Conservation (phyloP, 2,797 vertebrate species). For the Cynopterus sphinx region DNA sequence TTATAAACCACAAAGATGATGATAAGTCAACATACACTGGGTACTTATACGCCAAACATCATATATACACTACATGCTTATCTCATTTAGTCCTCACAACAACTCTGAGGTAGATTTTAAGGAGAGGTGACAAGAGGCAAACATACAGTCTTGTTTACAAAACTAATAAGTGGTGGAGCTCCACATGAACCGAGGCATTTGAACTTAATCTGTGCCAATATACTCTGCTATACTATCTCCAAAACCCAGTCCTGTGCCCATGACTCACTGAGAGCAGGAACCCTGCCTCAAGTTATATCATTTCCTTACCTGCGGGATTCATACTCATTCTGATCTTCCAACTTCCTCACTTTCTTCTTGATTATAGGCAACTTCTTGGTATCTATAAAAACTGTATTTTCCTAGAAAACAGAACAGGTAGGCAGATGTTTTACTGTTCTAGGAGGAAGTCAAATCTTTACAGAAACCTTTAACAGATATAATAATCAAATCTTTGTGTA, state of each 20-base stretch:
- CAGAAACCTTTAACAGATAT: constrained; percentile 8
- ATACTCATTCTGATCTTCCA: constrained; percentile 96
- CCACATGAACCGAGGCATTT: background rate
- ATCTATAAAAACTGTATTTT: constrained; percentile 96
- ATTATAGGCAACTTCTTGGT: constrained; percentile 96
- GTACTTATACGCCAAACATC: background rate
- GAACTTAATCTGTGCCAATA: background rate
- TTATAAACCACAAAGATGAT: background rate
- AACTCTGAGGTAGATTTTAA: background rate
- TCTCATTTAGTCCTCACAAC: background rate
- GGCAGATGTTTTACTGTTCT: background rate
- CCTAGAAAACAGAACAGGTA: constrained; percentile 84
- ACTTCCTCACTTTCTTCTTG: constrained; percentile 98
- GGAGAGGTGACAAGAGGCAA: background rate
- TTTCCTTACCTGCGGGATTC: constrained; percentile 95
- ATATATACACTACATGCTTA: background rate
- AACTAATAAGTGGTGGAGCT: background rate
- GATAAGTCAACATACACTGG: background rate
- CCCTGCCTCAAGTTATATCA: background rate
- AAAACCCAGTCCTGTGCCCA: background rate
- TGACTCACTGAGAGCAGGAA: background rate
- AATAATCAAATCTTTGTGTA: background rate
- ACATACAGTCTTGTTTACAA: background rate
- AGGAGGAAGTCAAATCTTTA: background rate
- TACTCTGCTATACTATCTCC: background rate